Percentiles rank a stretch among this genome's conserved stretches.
phyloP scores from a whole-genome alignment of 2,113 vertebrate species.

The Tragelaphus strepsiceros region DNA sequence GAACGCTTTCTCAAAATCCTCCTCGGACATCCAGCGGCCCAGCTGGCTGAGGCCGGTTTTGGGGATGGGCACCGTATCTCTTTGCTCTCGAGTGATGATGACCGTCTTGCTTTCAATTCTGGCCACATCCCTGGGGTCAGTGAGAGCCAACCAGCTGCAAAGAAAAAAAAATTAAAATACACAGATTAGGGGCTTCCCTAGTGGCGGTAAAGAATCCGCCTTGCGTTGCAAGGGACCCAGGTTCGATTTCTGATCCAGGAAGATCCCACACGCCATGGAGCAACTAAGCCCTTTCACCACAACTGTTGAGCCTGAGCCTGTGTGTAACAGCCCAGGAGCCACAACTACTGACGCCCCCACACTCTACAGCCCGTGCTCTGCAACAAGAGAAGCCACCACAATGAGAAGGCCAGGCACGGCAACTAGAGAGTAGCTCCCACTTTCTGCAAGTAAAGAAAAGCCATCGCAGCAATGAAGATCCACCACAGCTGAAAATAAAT shows the following conservation, averaged over 20 bases:
- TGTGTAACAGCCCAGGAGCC: accelerated
- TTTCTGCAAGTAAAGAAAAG: not conserved
- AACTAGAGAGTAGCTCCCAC: not conserved
- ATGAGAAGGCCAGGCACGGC: not conserved
- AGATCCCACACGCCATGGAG: not conserved
- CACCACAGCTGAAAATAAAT: not conserved
- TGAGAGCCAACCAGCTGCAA: conserved; percentile 93
- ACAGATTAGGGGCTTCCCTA: not conserved
- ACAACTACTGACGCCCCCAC: not conserved
- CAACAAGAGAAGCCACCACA: not conserved
- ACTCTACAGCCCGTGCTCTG: not conserved
- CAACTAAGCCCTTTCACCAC: not conserved
- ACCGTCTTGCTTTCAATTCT: conserved; percentile 96
- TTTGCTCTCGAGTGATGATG: conserved; percentile 90
- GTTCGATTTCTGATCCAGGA: not conserved
- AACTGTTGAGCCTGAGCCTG: not conserved
- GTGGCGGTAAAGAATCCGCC: not conserved
- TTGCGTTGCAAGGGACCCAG: not conserved
- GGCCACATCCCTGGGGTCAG: conserved; percentile 94
- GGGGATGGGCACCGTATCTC: conserved; percentile 87
- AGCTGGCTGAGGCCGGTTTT: conserved; percentile 87
- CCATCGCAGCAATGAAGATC: not conserved
- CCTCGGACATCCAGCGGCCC: conserved; percentile 94
- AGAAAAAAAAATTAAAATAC: not conserved
- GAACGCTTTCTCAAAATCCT: conserved; percentile 94